These are phyloP conservation scores for Heliconius ethilla DNA, from an alignment of 2,888 invertebrate species.

Conservation along the genomic window DNA sequence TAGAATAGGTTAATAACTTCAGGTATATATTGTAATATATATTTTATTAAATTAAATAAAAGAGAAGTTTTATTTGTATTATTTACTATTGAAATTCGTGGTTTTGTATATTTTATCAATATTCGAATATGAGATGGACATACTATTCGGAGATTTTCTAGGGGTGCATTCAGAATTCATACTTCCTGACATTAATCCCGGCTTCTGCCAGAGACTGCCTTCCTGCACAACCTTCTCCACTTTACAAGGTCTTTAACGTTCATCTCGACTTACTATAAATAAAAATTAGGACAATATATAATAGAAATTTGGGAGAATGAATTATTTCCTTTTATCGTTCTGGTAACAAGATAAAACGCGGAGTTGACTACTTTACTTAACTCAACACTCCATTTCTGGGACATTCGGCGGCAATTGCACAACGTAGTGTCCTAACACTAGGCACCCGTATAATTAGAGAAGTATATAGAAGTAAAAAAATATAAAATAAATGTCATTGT, in stretches of 20 bases:
- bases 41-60: no score
- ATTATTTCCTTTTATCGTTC: background rate
- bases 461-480: no score
- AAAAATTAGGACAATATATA: no score
- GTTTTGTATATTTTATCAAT: background rate
- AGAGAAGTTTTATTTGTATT: background rate
- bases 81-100: background rate
- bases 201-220: no score
- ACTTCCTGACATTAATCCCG: no score
- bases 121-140: background rate
- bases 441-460: background rate
- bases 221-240: no score
- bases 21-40: no score
- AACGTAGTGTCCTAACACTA: background rate
- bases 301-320: no score
- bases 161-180: background rate
- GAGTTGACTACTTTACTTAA: background rate
- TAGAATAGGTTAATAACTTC: no score
- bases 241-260: no score
- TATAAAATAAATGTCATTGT: no score
- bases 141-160: background rate
- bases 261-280: no score
- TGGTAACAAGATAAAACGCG: background rate
- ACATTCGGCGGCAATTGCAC: background rate
- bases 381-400: background rate